Evolutionary conservation across 2,797 vertebrate species (phyloP), one percentile per base, ranked within the genome.

Genomic region (Myotis vivesi): DNA sequence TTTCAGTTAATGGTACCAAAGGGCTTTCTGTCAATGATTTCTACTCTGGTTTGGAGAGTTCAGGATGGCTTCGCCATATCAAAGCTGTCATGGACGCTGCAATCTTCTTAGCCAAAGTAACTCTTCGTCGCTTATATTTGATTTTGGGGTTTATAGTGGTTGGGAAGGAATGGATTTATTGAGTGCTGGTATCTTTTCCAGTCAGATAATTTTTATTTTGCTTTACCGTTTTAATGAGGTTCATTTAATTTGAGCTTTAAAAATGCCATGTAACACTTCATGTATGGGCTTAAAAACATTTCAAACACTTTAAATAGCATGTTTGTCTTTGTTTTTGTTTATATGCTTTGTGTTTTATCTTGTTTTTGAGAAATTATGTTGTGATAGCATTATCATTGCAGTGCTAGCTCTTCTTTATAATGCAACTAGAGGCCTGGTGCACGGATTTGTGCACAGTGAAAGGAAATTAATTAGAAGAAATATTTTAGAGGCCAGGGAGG

Each of bases 11-110:
- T 91, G 99, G 99, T 53, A 98, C 97, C 13, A 99, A 99, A 53
- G 98, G 98, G 80, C 99, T 99, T 69, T 98, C 99, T 41, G 98
- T 99, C 98, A 99, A 98, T 7, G 99, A 99, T 97, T 99, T 99
- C 92, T 98, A 99, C 89, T 98, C 98, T 49, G 99, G 99, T 73
- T 96, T 99, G 97, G 99, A 99, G 98, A 99, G 95, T 80, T 98
- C 99, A 11, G 99, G 99, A 86, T 99, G 99, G 99, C 98, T 99
- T 84, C 99, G 99, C 57, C 99, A 99, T 81, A 98, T 99, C 97
- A 99, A 99, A 97, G 99, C 99, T 49, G 96, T 99, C 9, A 94
- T 99, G 97, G 99, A 99, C 55, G 99, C 99, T 83, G 99, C 99
- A 19, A 98, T 99, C 96, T 99, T 99, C 96, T 98, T 99, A 51